Conservation (phyloP, 2,888 invertebrate species). For the Agrilus cyanescens region DNA sequence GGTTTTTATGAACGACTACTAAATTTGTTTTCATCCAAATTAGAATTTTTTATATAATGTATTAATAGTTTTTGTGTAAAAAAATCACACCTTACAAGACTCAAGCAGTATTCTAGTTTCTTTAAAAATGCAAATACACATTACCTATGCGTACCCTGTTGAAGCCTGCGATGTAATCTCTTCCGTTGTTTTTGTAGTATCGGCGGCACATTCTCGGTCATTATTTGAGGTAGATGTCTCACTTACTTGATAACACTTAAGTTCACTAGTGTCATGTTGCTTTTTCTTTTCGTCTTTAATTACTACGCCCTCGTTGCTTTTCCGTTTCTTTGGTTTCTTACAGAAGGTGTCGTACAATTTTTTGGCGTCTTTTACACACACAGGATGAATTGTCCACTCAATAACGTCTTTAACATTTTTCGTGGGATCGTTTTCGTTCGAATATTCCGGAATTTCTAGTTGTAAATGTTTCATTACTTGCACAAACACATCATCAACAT, state of each 20-base stretch:
- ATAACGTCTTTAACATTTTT: slow-evolving; percentile 38
- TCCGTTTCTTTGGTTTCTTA: slow-evolving; percentile 28
- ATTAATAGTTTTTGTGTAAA: too few species aligned
- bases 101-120: too few species aligned
- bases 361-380: slow-evolving; percentile 48
- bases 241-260: background rate
- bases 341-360: slow-evolving; percentile 44
- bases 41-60: too few species aligned
- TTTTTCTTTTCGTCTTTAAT: slow-evolving; percentile 14
- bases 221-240: too few species aligned
- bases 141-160: too few species aligned
- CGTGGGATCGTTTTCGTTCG: slow-evolving; percentile 52
- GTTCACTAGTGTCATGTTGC: slow-evolving; percentile 11
- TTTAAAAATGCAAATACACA: too few species aligned
- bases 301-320: slow-evolving; percentile 13
- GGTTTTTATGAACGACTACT: too few species aligned
- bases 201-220: too few species aligned
- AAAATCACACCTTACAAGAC: too few species aligned
- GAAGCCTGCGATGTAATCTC: too few species aligned
- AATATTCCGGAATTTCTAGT: slow-evolving; percentile 63
- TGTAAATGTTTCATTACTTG: slow-evolving; percentile 63
- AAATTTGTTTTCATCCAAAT: too few species aligned
- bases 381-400: slow-evolving; percentile 63
- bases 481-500: slow-evolving; percentile 73
- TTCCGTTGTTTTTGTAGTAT: too few species aligned